Base-by-base conservation (phyloP, 1,140 invertebrate genomes). In the Lasaia peninsularis region DNA sequence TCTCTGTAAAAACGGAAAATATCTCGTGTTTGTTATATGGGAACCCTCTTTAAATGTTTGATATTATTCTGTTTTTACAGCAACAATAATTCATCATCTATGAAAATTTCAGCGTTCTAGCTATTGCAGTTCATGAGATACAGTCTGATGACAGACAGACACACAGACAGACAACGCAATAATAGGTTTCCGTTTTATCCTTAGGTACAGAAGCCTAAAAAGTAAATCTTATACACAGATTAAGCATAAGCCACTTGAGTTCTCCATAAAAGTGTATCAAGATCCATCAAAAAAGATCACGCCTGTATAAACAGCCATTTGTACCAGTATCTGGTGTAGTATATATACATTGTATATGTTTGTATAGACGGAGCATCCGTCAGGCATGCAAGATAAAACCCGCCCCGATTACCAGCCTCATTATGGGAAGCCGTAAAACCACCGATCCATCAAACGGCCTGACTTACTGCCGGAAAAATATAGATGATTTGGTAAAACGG, bases 381-480 rank as follows among this genome's bases (percentile, higher is more conserved):
- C 68, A 73, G 59, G 68, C 68, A 69, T 60, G 58, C 56, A 56
- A 69, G 69, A 74, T 74, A 73, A 73, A 62, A 59, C 64, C 60
- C 56, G 55, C 62, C 63, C 48, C 63, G 63, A 60, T 62, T 62
- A 62, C 63, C 50, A 58, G 52, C 49, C 73, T 75, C 73, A 75
- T 75, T 75, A 75, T 65, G 53, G 58, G 52, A 57, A 62, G 55
- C 63, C 63, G 65, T 70, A 75, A 75, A 75, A 65, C 67, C 64
- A 64, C 50, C 73, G 60, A 75, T 75, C 73, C 70, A 73, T 75
- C 73, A 75, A 67, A 60, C 57, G 56, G 64, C 12, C 64, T 60
- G 62, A 59, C 71, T 69, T 67, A 55, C 53, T 40, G 37, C 34
- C 57, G 56, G 56, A 60, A 63, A 66, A 66, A 66, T 57, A 62